Evolutionary conservation across 2,113 vertebrate species (phyloP).

Genomic region (Myiozetetes cayanensis): DNA sequence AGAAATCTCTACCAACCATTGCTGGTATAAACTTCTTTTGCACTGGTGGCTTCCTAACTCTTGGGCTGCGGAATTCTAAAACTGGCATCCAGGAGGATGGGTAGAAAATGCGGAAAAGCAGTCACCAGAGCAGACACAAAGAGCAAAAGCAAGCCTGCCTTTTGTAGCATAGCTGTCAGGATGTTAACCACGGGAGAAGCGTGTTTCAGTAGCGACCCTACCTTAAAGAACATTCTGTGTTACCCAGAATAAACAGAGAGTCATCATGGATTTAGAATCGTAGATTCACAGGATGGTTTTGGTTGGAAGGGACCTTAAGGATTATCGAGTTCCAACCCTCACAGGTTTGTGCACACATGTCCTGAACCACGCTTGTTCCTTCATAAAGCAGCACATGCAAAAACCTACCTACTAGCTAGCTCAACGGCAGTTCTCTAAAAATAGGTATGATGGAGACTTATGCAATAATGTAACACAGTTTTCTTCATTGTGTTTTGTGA

Average conservation of each 20-base stretch:
- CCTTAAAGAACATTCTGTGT: neutral
- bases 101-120: neutral
- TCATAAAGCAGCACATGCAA: neutral
- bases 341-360: neutral
- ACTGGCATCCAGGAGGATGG: fast-evolving
- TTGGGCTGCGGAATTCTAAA: neutral
- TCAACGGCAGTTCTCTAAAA: neutral
- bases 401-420: neutral
- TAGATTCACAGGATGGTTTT: neutral
- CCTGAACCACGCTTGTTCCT: neutral
- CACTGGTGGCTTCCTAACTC: neutral
- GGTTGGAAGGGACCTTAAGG: neutral
- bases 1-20: neutral
- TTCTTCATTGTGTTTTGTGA: neutral
- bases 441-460: neutral
- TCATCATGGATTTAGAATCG: neutral
- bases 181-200: neutral
- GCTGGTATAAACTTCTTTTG: neutral
- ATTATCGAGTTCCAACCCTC: neutral
- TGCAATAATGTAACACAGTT: neutral
- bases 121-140: neutral
- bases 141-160: neutral
- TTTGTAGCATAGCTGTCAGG: neutral
- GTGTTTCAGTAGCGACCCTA: neutral
- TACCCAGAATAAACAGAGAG: neutral